These are phyloP conservation scores for Taxidea taxus DNA, from an alignment of 2,113 vertebrate genomes.

Conservation along the genomic window DNA sequence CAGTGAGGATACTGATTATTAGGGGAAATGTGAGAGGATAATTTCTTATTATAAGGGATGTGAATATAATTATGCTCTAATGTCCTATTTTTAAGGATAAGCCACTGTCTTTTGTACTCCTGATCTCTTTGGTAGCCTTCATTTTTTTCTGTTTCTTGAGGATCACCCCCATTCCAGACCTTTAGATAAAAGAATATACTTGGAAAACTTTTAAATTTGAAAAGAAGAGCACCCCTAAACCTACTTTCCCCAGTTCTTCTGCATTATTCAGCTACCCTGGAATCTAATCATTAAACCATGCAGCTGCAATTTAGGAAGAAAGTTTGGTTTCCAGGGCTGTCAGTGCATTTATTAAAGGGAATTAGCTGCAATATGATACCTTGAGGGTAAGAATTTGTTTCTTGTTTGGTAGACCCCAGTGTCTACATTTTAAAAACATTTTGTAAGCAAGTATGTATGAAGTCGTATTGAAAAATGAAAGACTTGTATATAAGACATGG, in stretches of 20 bases:
- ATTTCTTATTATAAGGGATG: neutral
- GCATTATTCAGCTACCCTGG: neutral
- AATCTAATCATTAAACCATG: neutral
- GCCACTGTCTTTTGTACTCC: neutral
- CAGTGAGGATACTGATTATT: neutral
- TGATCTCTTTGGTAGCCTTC: neutral
- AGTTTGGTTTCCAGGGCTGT: neutral
- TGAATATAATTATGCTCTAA: neutral
- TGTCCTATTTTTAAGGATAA: neutral
- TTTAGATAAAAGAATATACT: neutral
- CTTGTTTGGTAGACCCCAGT: neutral
- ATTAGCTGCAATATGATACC: neutral
- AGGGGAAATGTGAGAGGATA: neutral
- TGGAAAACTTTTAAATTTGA: neutral
- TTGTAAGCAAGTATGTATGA: neutral
- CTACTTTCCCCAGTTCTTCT: neutral
- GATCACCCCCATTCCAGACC: neutral
- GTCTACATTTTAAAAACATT: neutral
- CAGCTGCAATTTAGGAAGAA: neutral
- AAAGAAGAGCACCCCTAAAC: neutral
- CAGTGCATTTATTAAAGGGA: neutral
- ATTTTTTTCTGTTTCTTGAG: neutral
- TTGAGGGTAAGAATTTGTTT: neutral
- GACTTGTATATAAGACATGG: neutral
- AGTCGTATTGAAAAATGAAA: neutral